Percentiles rank a stretch among this genome's conserved stretches.
These are phyloP conservation scores for Acestrorhynchus altus DNA, from an alignment of 2,797 vertebrate genomes.

Conservation along the genomic window DNA sequence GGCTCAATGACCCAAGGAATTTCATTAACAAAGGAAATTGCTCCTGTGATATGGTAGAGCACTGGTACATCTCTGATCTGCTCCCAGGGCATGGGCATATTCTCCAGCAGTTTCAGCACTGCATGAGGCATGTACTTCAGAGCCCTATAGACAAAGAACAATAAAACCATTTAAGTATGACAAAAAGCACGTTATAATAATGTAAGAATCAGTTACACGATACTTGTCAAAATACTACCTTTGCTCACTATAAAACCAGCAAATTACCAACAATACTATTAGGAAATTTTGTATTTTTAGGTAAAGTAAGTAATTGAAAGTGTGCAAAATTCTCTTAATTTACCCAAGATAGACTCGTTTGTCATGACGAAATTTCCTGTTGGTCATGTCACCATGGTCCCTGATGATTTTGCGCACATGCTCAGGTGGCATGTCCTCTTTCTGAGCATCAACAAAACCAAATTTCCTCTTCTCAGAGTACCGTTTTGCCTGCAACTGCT, in stretches of 20 bases:
- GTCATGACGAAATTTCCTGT: slow-evolving; percentile 98
- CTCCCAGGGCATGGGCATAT: slow-evolving; percentile 99
- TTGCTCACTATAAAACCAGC: not conserved
- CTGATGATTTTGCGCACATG: slow-evolving; percentile 98
- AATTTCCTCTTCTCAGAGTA: slow-evolving; percentile 99
- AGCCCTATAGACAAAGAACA: slow-evolving; percentile 76
- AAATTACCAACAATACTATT: too few relatives aligned
- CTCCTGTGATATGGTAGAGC: slow-evolving; percentile 97
- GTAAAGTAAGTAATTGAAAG: not conserved
- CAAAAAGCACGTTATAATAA: too few relatives aligned
- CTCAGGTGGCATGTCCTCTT: slow-evolving; percentile 99
- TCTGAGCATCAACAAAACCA: slow-evolving; percentile 98
- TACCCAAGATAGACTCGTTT: slow-evolving; percentile 98
- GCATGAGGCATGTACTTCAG: slow-evolving; percentile 99
- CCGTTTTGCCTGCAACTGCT: slow-evolving; percentile 96
- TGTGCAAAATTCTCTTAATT: slow-evolving; percentile 31
- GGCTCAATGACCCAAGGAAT: slow-evolving; percentile 99
- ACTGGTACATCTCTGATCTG: slow-evolving; percentile 97
- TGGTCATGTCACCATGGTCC: slow-evolving; percentile 99
- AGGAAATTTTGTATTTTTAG: not conserved
- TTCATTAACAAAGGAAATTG: slow-evolving; percentile 99
- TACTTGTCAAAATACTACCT: not conserved
- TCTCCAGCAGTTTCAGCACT: slow-evolving; percentile 96
- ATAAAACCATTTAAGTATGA: not conserved
- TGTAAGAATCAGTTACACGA: too few relatives aligned